These are phyloP conservation scores for Ectropis grisescens DNA, from an alignment of 1,140 invertebrate genomes.

Conservation along the genomic window DNA sequence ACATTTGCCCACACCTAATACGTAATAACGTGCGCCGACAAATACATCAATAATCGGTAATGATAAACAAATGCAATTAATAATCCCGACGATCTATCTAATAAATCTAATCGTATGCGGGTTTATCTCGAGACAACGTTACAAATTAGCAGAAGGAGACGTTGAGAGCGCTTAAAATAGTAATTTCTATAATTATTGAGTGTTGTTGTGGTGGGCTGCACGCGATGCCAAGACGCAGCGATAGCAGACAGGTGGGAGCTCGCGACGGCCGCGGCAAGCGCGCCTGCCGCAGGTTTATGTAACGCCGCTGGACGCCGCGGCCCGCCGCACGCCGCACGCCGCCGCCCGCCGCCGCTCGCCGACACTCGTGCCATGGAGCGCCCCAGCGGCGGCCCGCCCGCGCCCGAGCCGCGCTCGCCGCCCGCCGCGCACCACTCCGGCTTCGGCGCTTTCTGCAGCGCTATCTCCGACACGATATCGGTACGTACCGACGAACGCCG, in stretches of 20 bases:
- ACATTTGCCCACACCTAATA: too few relatives aligned
- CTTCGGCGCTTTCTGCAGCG: constrained; percentile 62
- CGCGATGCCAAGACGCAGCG: constrained; percentile 52
- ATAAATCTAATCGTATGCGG: too few relatives aligned
- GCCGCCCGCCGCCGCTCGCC: constrained; percentile 37
- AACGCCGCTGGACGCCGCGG: constrained; percentile 21
- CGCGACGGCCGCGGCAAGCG: constrained; percentile 32
- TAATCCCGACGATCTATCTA: too few relatives aligned
- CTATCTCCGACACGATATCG: constrained; percentile 58
- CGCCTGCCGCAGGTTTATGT: too few relatives aligned
- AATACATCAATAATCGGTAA: too few relatives aligned
- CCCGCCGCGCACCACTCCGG: constrained; percentile 41
- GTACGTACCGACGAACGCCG: constrained; percentile 35
- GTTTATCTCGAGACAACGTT: too few relatives aligned
- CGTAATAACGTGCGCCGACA: too few relatives aligned
- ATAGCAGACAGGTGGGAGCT: constrained; percentile 58
- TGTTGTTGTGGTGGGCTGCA: constrained; percentile 58
- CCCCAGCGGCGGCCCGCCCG: constrained; percentile 36
- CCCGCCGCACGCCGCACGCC: constrained; percentile 32
- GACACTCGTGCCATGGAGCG: constrained; percentile 39
- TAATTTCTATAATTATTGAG: constrained; percentile 60
- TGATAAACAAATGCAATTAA: too few relatives aligned
- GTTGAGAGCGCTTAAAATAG: constrained; percentile 42
- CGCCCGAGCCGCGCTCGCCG: constrained; percentile 30
- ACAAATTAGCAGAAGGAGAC: constrained; percentile 21